Percentiles rank a stretch among this genome's conserved stretches.
phyloP scores from a whole-genome alignment of 2,113 vertebrate genomes.

The Argyrosomus japonicus region DNA sequence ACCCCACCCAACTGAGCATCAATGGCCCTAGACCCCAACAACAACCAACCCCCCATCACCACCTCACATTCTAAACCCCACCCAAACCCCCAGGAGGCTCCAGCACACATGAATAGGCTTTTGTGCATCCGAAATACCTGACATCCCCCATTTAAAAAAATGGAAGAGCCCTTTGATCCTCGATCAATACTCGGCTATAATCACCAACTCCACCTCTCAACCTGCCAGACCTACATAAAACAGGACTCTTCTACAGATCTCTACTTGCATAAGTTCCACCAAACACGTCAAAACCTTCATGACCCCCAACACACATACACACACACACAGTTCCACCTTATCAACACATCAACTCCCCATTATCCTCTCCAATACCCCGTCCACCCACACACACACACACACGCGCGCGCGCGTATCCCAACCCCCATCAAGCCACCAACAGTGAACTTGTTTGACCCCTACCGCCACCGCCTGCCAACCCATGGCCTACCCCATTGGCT shows the following conservation, averaged over 20 bases:
- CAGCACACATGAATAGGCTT: constrained; percentile 59
- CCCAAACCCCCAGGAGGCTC: constrained; percentile 55
- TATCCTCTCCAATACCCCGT: constrained; percentile 32
- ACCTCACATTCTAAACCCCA: constrained; percentile 11
- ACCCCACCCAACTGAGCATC: constrained; percentile 31
- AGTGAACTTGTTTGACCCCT: constrained; percentile 62
- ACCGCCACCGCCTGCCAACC: constrained; percentile 33
- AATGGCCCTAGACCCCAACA: constrained; percentile 26
- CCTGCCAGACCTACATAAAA: constrained; percentile 10
- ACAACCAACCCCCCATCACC: constrained; percentile 47
- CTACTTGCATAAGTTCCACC: not conserved
- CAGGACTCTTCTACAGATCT: not conserved
- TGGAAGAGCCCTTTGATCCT: constrained; percentile 40
- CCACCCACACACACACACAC: constrained; percentile 13
- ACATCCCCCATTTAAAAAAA: constrained; percentile 21
- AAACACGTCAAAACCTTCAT: not conserved
- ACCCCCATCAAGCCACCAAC: constrained; percentile 54
- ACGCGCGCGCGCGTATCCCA: too few species aligned
- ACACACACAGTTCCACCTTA: constrained; percentile 33
- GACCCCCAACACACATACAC: not conserved
- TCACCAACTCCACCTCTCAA: not conserved
- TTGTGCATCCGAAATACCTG: constrained; percentile 72
- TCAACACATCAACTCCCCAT: constrained; percentile 38
- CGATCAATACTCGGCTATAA: constrained; percentile 30
- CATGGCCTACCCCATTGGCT: constrained; percentile 50